Base-by-base conservation (phyloP, 2,113 vertebrate genomes). In the Cochlearius cochlearius region DNA sequence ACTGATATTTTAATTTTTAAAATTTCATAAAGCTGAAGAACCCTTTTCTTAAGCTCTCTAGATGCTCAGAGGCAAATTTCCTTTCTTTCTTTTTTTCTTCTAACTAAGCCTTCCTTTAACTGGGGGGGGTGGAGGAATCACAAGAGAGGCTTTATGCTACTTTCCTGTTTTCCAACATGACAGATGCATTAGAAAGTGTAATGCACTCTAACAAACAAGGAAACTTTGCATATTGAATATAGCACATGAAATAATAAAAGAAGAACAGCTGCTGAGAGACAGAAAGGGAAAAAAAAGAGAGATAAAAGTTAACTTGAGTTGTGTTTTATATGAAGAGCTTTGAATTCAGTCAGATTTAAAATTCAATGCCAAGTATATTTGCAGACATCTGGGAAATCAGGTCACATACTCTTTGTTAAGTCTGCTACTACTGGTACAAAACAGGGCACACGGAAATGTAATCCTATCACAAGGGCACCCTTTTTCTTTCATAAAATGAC, bases 181-280 rank as follows among this genome's bases (percentile, higher is more conserved):
- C 93, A 96, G 96, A 96, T 96, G 94, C 95, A 97, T 97, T 96
- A 95, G 94, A 96, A 97, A 97, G 94, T 96, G 95, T 96, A 96
- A 95, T 97, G 97, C 81, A 93, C 72, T 94, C 95, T 96, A 96
- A 97, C 92, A 97, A 96, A 96, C 93, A 96, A 91, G 94, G 47
- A 94, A 93, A 96, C 66, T 93, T 95, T 94, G 85, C 92, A 97
- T 96, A 96, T 90, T 95, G 92, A 96, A 95, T 95, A 97, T 86
- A 88, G 59, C 95, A 93, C 92, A 97, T 96, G 85, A 96, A 97
- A 97, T 93, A 97, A 97, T 97, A 95, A 97, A 97, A 96, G 91
- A 94, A 88, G 94, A 97, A 96, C 97, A 96, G 88, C 91, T 92
- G 88, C 92, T 93, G 81, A 92, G 96, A 96, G 91, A 90, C 86